Percentiles rank a stretch among this genome's conserved stretches.
phyloP scores from a whole-genome alignment of 1,140 invertebrate species.

The Sitophilus oryzae region DNA sequence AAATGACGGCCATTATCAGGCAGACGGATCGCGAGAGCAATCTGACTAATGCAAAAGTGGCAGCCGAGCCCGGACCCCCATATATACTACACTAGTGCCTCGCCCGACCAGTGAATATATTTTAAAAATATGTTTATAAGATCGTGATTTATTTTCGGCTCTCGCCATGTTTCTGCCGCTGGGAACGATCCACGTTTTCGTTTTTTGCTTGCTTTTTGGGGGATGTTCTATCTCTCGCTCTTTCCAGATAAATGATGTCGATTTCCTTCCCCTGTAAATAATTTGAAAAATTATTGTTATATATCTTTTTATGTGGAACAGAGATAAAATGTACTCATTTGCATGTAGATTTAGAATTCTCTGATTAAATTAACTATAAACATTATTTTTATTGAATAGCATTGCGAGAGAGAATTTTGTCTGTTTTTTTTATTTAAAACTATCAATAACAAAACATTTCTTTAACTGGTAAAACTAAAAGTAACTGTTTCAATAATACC shows the following conservation, averaged over 20 bases:
- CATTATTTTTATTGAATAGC: no score
- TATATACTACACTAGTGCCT: no score
- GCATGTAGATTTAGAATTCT: no score
- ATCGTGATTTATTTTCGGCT: constrained; percentile 38
- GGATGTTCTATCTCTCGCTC: background rate
- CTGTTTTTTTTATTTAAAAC: no score
- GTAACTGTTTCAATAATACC: no score
- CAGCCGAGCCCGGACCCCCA: constrained; percentile 19
- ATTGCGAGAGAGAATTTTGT: no score
- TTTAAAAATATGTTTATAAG: constrained; percentile 39
- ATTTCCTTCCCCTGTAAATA: constrained; percentile 22
- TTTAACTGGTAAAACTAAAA: no score
- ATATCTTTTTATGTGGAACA: constrained; percentile 3
- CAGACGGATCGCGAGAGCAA: constrained; percentile 40
- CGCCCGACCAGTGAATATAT: constrained; percentile 33
- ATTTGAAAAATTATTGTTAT: constrained; percentile 26
- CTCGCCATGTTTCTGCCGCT: constrained; percentile 24
- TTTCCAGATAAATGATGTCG: constrained; percentile 24
- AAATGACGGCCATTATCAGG: constrained; percentile 41
- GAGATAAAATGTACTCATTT: no score
- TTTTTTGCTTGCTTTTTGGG: constrained; percentile 9
- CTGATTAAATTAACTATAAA: no score
- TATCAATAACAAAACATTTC: no score
- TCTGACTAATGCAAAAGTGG: constrained; percentile 41
- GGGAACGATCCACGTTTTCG: constrained; percentile 24